Percentiles rank a stretch among this genome's conserved stretches.
phyloP scores from a whole-genome alignment of 2,797 vertebrate species.

The Benthosema pterotum region DNA sequence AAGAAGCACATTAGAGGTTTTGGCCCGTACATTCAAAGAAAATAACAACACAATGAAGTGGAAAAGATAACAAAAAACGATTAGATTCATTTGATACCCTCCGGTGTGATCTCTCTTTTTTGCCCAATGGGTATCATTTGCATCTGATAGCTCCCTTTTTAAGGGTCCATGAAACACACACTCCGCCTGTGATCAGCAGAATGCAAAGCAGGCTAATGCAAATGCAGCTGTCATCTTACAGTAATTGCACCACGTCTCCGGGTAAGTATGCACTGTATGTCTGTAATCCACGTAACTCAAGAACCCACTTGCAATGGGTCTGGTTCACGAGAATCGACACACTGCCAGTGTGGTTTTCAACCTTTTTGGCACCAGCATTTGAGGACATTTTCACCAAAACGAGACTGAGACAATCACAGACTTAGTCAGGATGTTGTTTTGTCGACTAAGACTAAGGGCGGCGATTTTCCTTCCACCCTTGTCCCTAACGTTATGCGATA shows the following conservation, averaged over 20 bases:
- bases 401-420: too few species aligned
- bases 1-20: slow-evolving; percentile 43
- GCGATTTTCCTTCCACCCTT: too few species aligned
- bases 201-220: slow-evolving; percentile 55
- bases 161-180: slow-evolving; percentile 57
- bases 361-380: too few species aligned
- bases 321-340: too few species aligned
- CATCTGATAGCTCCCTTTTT: slow-evolving; percentile 51
- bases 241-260: background rate
- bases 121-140: slow-evolving; percentile 67
- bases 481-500: too few species aligned
- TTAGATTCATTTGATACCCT: slow-evolving; percentile 49
- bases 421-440: too few species aligned
- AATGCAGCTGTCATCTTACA: slow-evolving; percentile 50
- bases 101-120: slow-evolving; percentile 43
- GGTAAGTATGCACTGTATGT: too few species aligned
- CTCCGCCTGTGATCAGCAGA: slow-evolving; percentile 58
- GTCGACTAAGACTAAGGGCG: too few species aligned
- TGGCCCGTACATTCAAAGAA: slow-evolving; percentile 33
- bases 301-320: too few species aligned
- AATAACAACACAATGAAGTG: slow-evolving; percentile 51
- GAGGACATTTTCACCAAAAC: too few species aligned
- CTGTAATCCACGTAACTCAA: too few species aligned
- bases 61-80: slow-evolving; percentile 49
- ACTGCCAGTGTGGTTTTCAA: too few species aligned